phyloP scores from a whole-genome alignment of 2,888 invertebrate genomes.

The Leptinotarsa haldemani region DNA sequence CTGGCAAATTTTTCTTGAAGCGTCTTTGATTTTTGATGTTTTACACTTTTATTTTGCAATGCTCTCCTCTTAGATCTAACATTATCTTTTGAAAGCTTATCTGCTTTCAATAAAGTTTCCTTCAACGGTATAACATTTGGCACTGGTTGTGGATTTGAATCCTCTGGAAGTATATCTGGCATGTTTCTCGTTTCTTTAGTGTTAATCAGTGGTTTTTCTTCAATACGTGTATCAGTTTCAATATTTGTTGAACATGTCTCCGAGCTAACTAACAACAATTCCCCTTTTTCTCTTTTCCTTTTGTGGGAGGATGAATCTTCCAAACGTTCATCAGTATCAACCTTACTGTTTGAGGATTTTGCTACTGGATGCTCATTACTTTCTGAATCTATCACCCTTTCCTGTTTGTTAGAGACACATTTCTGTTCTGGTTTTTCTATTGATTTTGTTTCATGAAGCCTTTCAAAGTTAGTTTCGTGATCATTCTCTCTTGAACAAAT shows the following conservation, averaged over 20 bases:
- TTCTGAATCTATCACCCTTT: not conserved
- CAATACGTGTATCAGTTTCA: not conserved
- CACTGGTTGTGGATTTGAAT: not conserved
- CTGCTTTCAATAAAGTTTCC: not conserved
- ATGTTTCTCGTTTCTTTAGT: not conserved
- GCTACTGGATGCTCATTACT: not conserved
- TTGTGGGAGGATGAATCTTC: not conserved
- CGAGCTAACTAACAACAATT: not conserved
- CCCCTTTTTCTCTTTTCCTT: not conserved
- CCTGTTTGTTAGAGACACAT: not conserved
- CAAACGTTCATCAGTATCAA: not conserved
- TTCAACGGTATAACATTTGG: not conserved
- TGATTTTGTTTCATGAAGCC: not conserved
- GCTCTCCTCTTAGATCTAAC: not conserved
- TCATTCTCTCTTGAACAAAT: not conserved
- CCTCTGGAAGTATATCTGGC: conserved; percentile 7
- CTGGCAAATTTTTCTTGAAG: not conserved
- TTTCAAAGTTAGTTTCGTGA: not conserved
- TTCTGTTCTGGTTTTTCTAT: not conserved
- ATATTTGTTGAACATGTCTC: not conserved
- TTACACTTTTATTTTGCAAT: not conserved
- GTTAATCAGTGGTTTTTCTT: not conserved
- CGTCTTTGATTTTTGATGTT: not conserved
- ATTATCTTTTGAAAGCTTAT: not conserved
- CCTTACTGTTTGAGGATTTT: not conserved